A percentile compares a stretch with the other conserved stretches of the same genome.
These are phyloP conservation scores for Tetrao urogallus DNA, from an alignment of 2,113 vertebrate genomes.

Conservation along the genomic window DNA sequence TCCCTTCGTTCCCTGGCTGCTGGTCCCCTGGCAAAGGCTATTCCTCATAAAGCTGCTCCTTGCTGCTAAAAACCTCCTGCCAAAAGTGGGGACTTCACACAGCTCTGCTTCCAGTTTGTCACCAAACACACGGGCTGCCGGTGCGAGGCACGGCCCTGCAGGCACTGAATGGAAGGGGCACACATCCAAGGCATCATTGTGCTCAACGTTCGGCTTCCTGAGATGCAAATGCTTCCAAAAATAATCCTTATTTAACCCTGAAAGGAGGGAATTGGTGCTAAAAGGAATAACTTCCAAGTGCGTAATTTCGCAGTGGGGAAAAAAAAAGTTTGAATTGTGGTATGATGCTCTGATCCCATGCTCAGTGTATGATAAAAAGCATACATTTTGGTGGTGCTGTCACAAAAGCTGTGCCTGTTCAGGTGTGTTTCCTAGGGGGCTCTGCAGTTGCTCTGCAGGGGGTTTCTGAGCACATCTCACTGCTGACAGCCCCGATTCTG, in stretches of 20 bases:
- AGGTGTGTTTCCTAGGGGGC: not conserved
- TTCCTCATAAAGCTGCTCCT: constrained; percentile 64
- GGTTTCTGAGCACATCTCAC: not conserved
- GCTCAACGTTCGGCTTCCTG: not conserved
- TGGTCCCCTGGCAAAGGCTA: constrained; percentile 61
- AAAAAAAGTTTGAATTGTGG: not conserved
- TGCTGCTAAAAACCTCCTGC: constrained; percentile 53
- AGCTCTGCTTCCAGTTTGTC: constrained; percentile 39
- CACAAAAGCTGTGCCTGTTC: not conserved
- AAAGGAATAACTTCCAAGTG: not conserved
- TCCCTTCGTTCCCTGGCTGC: constrained; percentile 51
- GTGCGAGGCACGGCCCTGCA: not conserved
- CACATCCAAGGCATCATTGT: not conserved
- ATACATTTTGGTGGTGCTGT: not conserved
- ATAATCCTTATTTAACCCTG: not conserved
- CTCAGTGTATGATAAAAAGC: not conserved
- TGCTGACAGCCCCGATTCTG: not conserved
- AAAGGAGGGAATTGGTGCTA: not conserved
- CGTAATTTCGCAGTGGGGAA: not conserved
- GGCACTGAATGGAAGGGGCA: not conserved
- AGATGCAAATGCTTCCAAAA: not conserved
- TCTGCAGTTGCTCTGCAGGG: not conserved
- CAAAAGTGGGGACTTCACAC: constrained; percentile 21
- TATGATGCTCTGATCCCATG: not conserved
- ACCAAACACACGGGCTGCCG: not conserved